Evolutionary conservation across 2,888 invertebrate species (phyloP).

Genomic region (Perdita meconis): DNA sequence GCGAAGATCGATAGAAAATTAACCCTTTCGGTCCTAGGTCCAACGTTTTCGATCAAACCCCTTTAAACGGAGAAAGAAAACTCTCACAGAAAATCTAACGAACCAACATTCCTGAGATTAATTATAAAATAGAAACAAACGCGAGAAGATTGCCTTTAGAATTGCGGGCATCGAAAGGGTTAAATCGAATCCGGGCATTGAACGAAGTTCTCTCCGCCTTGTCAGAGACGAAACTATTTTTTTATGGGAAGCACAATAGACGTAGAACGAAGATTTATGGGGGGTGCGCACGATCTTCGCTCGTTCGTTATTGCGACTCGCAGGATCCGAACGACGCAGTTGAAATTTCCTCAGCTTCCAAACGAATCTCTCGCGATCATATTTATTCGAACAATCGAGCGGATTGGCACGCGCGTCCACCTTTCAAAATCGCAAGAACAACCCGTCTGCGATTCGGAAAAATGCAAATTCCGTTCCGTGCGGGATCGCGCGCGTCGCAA

Average conservation of each 20-base stretch:
- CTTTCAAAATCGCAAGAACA: neutral
- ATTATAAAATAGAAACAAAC: neutral
- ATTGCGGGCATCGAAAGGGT: conserved; percentile 36
- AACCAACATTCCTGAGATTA: neutral
- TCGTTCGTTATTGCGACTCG: conserved; percentile 14
- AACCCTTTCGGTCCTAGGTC: conserved; percentile 36
- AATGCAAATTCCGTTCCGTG: neutral
- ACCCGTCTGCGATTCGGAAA: too few relatives aligned
- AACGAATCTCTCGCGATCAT: too few relatives aligned
- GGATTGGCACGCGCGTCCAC: neutral
- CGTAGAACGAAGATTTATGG: conserved; percentile 32
- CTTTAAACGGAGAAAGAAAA: neutral
- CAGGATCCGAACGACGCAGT: too few relatives aligned
- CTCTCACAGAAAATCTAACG: neutral
- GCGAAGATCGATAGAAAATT: conserved; percentile 27
- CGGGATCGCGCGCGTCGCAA: neutral
- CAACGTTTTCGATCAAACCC: neutral
- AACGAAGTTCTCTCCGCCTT: conserved; percentile 50
- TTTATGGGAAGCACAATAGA: conserved; percentile 56
- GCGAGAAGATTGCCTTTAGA: neutral
- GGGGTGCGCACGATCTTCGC: conserved; percentile 3
- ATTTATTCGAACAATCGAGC: too few relatives aligned
- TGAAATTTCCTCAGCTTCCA: too few relatives aligned
- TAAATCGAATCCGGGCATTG: conserved; percentile 33
- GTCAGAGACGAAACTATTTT: conserved; percentile 63